phyloP scores from a whole-genome alignment of 2,113 vertebrate genomes.

The Columba janthina region DNA sequence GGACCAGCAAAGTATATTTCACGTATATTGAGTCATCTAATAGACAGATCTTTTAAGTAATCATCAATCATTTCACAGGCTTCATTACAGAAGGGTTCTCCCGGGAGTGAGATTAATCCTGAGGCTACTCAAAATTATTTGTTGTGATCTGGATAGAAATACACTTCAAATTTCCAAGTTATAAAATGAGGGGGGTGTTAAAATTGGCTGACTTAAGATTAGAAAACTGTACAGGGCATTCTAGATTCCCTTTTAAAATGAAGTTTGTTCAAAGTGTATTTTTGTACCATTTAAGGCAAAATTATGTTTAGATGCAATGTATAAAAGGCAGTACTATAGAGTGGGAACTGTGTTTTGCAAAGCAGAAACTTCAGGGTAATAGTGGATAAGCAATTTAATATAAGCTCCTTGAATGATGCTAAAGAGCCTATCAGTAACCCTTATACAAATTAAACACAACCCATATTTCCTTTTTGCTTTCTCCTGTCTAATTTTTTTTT shows the following conservation, averaged over 20 bases:
- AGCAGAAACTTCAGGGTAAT: not conserved
- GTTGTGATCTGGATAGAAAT: not conserved
- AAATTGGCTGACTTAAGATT: not conserved
- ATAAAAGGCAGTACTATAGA: not conserved
- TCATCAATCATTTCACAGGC: not conserved
- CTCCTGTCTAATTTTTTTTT: not conserved
- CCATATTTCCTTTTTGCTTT: not conserved
- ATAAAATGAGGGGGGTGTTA: not conserved
- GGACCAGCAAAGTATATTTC: not conserved
- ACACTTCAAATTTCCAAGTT: not conserved
- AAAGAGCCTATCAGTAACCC: not conserved
- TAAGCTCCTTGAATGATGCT: not conserved
- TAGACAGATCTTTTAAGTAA: not conserved
- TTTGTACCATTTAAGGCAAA: not conserved
- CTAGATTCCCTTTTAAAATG: not conserved
- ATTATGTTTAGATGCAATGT: not conserved
- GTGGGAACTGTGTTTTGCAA: not conserved
- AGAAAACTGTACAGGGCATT: not conserved
- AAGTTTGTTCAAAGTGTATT: not conserved
- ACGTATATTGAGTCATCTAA: not conserved
- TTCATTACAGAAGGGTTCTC: not conserved
- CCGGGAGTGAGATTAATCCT: not conserved
- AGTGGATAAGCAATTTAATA: not conserved
- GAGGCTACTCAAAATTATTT: not conserved
- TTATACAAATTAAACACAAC: not conserved